Evolutionary conservation across 2,113 vertebrate species (phyloP), one percentile per base, ranked within the genome.

Genomic region (Cololabis saira): DNA sequence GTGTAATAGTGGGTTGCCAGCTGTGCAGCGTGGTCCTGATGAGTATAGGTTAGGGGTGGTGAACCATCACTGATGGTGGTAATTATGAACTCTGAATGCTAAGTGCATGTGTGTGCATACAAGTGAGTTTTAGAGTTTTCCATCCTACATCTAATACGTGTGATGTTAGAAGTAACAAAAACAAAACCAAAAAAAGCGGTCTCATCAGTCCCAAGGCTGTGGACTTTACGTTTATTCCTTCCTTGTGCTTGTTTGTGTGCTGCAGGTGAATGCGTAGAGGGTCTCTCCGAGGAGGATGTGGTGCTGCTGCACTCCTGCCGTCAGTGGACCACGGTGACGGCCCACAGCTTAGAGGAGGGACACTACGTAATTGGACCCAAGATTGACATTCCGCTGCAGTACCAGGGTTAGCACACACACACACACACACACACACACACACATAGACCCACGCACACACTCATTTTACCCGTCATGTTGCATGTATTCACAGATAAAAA

Each of bases 251-350:
- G 21, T 71, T 52, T 82, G 61, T 53, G 51, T 78, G 37, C 52
- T 67, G 2, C 69, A 98, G 97, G 96, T 53, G 96, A 98, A 73
- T 94, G 94, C 44, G 95, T 98, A 22, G 96, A 99, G 86, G 97
- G 97, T 3, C 89, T 97, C 83, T 93, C 93, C 0, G 95, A 97
- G 68, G 94, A 97, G 67, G 96, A 99, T 58, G 94, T 97, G 72
- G 93, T 99, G 33, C 92, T 99, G 62, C 85, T 99, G 24, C 96
- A 98, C 84, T 99, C 97, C 45, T 98, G 96, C 83, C 94, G 96
- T 18, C 96, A 99, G 93, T 99, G 97, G 97, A 99, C 97, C 1
- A 98, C 97, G 0, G 95, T 99, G 91, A 99, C 97, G 0, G 97
- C 97, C 1, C 97, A 98, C 89, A 96, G 95, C 71, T 91, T 98